Evolutionary conservation across 2,888 invertebrate species (phyloP).

Genomic region (Peribatodes rhomboidaria): DNA sequence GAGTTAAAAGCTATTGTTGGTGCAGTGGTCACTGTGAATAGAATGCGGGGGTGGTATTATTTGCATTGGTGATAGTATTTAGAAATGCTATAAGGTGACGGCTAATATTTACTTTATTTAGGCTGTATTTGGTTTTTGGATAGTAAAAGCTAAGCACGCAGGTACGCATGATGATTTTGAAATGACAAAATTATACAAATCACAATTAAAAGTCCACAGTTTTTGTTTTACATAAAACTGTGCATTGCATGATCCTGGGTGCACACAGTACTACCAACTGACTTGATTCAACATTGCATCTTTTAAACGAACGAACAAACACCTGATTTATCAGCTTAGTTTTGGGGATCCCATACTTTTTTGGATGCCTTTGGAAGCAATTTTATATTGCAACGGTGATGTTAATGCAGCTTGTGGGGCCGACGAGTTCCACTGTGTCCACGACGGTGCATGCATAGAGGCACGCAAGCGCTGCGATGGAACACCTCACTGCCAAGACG

Average conservation of each 20-base stretch:
- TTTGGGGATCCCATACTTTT: neutral
- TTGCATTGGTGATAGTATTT: neutral
- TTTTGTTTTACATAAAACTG: neutral
- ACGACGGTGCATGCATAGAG: slow-evolving; percentile 88
- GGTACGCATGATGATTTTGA: neutral
- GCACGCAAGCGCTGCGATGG: slow-evolving; percentile 86
- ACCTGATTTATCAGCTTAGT: neutral
- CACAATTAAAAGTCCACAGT: no score
- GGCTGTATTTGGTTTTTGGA: neutral
- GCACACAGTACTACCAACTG: no score
- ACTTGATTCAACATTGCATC: no score
- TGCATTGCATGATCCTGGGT: neutral
- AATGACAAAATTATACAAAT: neutral
- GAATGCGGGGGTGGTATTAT: neutral
- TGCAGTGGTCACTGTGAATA: neutral
- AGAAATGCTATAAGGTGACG: neutral
- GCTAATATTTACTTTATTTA: neutral
- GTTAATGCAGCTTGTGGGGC: slow-evolving; percentile 63
- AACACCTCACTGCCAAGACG: slow-evolving; percentile 83
- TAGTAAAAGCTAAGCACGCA: neutral
- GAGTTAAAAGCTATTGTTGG: neutral
- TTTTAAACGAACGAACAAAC: neutral
- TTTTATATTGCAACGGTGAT: slow-evolving; percentile 16
- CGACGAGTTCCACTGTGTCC: slow-evolving; percentile 87
- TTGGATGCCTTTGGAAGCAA: neutral